Percentiles rank a stretch among this genome's conserved stretches.
Conservation (phyloP, 2,113 vertebrate genomes). For the Paedocypris sp. region DNA sequence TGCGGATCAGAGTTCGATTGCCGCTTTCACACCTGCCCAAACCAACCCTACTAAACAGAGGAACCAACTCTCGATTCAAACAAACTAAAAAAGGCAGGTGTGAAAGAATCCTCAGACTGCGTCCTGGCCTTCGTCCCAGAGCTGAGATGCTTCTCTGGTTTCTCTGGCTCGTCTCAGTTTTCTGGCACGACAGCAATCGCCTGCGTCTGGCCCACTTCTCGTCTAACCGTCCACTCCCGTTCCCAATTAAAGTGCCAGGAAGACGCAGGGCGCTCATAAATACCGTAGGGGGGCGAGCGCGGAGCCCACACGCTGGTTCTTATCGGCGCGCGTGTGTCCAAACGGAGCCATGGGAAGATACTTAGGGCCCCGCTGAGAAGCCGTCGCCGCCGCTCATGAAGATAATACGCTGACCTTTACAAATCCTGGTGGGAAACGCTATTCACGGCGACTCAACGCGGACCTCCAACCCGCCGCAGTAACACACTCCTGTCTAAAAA, state of each 20-base stretch:
- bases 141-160: conserved; percentile 44
- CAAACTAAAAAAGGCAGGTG: too few species aligned
- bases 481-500: conserved; percentile 33
- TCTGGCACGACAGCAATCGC: conserved; percentile 46
- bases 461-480: conserved; percentile 33
- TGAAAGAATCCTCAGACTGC: too few species aligned
- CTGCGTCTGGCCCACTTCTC: conserved; percentile 31
- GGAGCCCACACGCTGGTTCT: conserved; percentile 13
- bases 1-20: too few species aligned
- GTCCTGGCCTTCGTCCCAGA: conserved; percentile 31
- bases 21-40: too few species aligned
- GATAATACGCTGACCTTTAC: conserved; percentile 49
- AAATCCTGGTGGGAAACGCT: conserved; percentile 40
- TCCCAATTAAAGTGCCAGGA: conserved; percentile 52
- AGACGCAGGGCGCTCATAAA: conserved; percentile 47
- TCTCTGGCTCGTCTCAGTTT: conserved; percentile 23
- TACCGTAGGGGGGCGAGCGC: conserved; percentile 21
- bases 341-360: too few species aligned
- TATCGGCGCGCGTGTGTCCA: conserved; percentile 1
- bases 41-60: too few species aligned
- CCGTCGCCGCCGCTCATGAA: conserved; percentile 46
- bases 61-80: too few species aligned
- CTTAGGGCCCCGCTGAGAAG: conserved; percentile 39
- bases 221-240: conserved; percentile 46
- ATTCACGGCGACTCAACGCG: conserved; percentile 58